These are phyloP conservation scores for Mola mola DNA, from an alignment of 2,113 vertebrate genomes.

Conservation along the genomic window DNA sequence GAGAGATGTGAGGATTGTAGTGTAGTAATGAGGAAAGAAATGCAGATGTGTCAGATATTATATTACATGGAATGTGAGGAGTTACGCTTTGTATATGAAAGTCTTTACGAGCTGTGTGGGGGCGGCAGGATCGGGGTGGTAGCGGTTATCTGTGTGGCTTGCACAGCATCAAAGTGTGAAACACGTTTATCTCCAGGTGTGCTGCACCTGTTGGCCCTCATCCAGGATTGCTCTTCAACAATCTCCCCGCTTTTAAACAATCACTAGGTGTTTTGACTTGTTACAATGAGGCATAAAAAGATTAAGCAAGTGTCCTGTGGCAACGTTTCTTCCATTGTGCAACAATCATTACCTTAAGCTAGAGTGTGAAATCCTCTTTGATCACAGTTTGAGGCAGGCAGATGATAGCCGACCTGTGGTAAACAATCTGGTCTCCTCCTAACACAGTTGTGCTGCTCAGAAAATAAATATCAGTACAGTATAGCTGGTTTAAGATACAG, in stretches of 20 bases:
- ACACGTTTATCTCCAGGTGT: conserved; percentile 55
- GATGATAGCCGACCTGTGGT: conserved; percentile 27
- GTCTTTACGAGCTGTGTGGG: background rate
- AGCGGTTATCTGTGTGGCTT: conserved; percentile 24
- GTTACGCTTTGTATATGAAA: background rate
- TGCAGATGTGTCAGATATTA: conserved; percentile 32
- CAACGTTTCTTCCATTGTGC: conserved; percentile 38
- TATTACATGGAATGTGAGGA: conserved; percentile 9
- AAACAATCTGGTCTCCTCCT: conserved; percentile 33
- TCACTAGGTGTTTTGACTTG: conserved; percentile 48
- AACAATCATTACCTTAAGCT: conserved; percentile 33
- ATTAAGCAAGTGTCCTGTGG: conserved; percentile 30
- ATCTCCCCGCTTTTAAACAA: conserved; percentile 31
- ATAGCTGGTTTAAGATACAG: too few species aligned
- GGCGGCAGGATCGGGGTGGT: background rate
- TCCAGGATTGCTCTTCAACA: conserved; percentile 45
- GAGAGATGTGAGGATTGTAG: conserved; percentile 7
- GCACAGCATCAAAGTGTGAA: conserved; percentile 56
- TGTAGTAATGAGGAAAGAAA: conserved; percentile 28
- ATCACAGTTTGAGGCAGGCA: conserved; percentile 33
- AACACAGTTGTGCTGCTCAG: too few species aligned
- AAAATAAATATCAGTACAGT: too few species aligned
- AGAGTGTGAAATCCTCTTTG: conserved; percentile 48
- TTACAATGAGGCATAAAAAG: conserved; percentile 42
- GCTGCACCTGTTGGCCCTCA: conserved; percentile 68